Conservation (phyloP, 1,140 invertebrate genomes). For the Drosophila virilis region DNA sequence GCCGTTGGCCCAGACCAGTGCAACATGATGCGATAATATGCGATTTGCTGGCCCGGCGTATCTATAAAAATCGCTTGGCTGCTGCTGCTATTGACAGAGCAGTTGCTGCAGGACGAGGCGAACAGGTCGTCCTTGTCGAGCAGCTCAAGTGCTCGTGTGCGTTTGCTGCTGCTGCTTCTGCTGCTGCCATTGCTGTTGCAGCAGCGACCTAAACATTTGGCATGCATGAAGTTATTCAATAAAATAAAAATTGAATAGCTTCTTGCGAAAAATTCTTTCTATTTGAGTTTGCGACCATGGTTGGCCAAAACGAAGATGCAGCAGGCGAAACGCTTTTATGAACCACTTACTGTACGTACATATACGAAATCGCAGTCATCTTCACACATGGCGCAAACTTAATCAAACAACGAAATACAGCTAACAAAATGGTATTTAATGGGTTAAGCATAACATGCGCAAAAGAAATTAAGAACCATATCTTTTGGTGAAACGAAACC, state of each 20-base stretch:
- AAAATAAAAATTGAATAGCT: slow-evolving; percentile 80
- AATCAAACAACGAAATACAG: not conserved
- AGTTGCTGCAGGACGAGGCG: slow-evolving; percentile 61
- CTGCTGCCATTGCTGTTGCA: slow-evolving; percentile 36
- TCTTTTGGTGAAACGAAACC: too few species aligned
- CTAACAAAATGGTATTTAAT: slow-evolving; percentile 3
- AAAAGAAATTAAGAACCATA: too few species aligned
- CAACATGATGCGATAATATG: slow-evolving; percentile 75
- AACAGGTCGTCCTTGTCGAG: slow-evolving; percentile 44
- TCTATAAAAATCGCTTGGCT: slow-evolving; percentile 71
- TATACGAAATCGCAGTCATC: not conserved
- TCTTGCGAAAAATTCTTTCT: slow-evolving; percentile 36
- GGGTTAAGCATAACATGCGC: not conserved
- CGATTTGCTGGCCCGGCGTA: slow-evolving; percentile 69
- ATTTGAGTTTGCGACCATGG: slow-evolving; percentile 50
- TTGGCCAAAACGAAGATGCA: not conserved
- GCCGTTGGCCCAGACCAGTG: slow-evolving; percentile 40
- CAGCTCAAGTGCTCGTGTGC: slow-evolving; percentile 35
- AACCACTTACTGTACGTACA: slow-evolving; percentile 2
- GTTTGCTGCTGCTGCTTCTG: slow-evolving; percentile 5
- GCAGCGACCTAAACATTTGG: slow-evolving; percentile 61
- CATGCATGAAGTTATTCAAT: slow-evolving; percentile 80
- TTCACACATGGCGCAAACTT: slow-evolving; percentile 5
- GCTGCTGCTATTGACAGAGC: slow-evolving; percentile 73
- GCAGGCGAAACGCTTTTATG: slow-evolving; percentile 1